phyloP scores from a whole-genome alignment of 1,140 invertebrate genomes.

The Gonatopus flavifemur region DNA sequence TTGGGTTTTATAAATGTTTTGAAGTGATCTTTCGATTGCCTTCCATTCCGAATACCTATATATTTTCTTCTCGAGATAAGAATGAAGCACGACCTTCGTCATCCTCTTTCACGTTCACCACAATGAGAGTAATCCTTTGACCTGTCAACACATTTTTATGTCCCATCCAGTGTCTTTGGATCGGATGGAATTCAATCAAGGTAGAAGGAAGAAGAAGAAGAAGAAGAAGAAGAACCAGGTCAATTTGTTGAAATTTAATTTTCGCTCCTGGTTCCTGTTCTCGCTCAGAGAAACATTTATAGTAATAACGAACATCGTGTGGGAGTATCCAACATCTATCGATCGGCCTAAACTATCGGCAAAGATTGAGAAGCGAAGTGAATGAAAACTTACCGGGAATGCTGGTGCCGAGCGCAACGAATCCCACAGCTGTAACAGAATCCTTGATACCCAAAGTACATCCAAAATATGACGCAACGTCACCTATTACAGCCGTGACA shows the following conservation, averaged over 20 bases:
- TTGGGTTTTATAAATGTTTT: too few relatives aligned
- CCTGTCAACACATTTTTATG: neutral
- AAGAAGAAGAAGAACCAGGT: too few relatives aligned
- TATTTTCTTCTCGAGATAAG: too few relatives aligned
- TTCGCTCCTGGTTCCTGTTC: too few relatives aligned
- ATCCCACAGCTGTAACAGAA: conserved; percentile 93
- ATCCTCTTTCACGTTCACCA: too few relatives aligned
- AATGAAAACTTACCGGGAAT: conserved; percentile 80
- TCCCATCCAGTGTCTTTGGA: neutral
- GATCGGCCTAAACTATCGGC: neutral
- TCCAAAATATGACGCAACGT: conserved; percentile 94
- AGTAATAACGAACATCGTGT: conserved; percentile 12
- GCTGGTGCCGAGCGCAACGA: conserved; percentile 94
- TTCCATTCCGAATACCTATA: too few relatives aligned
- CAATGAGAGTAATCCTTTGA: too few relatives aligned
- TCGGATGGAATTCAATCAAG: neutral
- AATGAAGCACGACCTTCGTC: too few relatives aligned
- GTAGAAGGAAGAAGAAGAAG: neutral
- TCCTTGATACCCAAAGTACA: conserved; percentile 97
- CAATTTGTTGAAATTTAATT: too few relatives aligned
- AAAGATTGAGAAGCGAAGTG: neutral
- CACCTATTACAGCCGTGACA: conserved; percentile 94
- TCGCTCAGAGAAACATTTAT: conserved; percentile 5
- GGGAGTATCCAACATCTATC: conserved; percentile 4
- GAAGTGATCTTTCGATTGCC: too few relatives aligned